Evolutionary conservation across 2,888 invertebrate species (phyloP).

Genomic region (Halictus quadricinctus): DNA sequence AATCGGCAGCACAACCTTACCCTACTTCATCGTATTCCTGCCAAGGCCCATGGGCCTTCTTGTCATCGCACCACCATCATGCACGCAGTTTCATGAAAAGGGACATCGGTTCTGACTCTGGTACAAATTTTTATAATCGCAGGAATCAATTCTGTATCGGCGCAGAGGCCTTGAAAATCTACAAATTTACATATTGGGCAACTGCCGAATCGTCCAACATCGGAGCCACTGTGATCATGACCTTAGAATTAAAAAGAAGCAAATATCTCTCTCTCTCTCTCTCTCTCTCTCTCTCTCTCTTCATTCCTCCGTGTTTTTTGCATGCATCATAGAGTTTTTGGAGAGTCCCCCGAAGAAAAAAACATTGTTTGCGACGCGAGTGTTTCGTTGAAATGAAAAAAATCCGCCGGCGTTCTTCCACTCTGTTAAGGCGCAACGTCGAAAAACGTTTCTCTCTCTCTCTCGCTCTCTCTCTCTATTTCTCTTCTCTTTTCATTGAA

Average conservation of each 20-base stretch:
- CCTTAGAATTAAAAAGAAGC: not conserved
- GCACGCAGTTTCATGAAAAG: too few relatives aligned
- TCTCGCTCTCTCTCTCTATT: not conserved
- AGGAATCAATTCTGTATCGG: too few relatives aligned
- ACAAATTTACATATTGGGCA: too few relatives aligned
- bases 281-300: not conserved
- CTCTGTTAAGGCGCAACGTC: slow-evolving; percentile 36
- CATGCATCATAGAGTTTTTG: not conserved
- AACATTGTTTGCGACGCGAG: slow-evolving; percentile 12
- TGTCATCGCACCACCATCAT: too few relatives aligned
- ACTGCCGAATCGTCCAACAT: too few relatives aligned
- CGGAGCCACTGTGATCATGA: too few relatives aligned
- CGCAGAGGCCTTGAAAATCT: too few relatives aligned
- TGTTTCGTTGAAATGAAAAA: not conserved
- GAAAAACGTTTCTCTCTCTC: slow-evolving; percentile 3
- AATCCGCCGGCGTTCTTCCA: not conserved
- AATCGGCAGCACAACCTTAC: too few relatives aligned
- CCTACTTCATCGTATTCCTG: too few relatives aligned
- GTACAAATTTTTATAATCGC: too few relatives aligned
- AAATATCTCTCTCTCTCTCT: not conserved
- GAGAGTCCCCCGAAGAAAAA: slow-evolving; percentile 3
- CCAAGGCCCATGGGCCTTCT: too few relatives aligned
- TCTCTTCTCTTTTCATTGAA: slow-evolving; percentile 19
- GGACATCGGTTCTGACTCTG: too few relatives aligned
- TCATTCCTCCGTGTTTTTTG: not conserved